Evolutionary conservation across 2,888 invertebrate species (phyloP).

Genomic region (Lepidonotus clava): DNA sequence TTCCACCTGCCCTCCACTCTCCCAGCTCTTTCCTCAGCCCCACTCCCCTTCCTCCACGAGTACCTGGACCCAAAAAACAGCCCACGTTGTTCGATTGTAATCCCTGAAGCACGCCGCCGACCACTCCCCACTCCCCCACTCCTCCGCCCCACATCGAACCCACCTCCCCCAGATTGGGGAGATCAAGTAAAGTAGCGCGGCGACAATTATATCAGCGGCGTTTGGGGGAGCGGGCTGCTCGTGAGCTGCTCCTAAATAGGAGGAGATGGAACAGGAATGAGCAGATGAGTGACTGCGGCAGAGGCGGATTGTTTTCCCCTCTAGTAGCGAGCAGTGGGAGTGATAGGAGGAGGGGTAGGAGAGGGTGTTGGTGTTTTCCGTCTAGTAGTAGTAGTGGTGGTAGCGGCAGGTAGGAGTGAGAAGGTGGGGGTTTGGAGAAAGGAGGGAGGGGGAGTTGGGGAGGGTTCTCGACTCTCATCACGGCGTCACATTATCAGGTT

Average conservation of each 20-base stretch:
- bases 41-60: too few relatives aligned
- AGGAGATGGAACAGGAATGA: neutral
- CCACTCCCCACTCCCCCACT: neutral
- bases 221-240: neutral
- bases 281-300: slow-evolving; percentile 31
- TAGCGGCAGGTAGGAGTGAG: too few relatives aligned
- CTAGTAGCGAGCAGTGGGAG: too few relatives aligned
- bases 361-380: neutral
- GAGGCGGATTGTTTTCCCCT: too few relatives aligned
- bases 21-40: too few relatives aligned
- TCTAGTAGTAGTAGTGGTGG: too few relatives aligned
- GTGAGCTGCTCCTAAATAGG: slow-evolving; percentile 9
- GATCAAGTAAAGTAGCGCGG: neutral
- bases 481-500: slow-evolving; percentile 45
- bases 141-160: neutral
- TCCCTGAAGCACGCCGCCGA: neutral
- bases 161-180: neutral
- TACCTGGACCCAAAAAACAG: too few relatives aligned
- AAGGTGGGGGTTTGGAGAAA: too few relatives aligned
- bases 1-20: too few relatives aligned
- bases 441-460: too few relatives aligned
- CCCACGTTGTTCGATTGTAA: too few relatives aligned
- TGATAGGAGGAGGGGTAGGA: neutral
- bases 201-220: neutral
- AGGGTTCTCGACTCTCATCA: slow-evolving; percentile 34